Evolutionary conservation across 2,888 invertebrate genomes (phyloP).

Genomic region (Crematogaster levior): DNA sequence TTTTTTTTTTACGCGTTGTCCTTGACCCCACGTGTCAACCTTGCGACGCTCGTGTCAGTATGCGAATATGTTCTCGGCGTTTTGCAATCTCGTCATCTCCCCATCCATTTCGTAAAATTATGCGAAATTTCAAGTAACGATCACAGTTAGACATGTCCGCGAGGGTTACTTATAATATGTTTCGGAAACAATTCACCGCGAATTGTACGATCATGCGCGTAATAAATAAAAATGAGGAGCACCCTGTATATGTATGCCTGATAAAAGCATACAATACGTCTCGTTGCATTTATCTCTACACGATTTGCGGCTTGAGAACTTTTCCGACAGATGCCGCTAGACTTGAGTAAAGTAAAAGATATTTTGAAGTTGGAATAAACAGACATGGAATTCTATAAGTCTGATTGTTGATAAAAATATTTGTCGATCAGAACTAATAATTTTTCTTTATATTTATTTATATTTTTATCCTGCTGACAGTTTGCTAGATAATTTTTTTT

Average conservation of each 20-base stretch:
- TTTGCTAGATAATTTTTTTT: slow-evolving; percentile 6
- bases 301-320: slow-evolving; percentile 20
- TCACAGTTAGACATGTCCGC: neutral
- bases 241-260: neutral
- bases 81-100: slow-evolving; percentile 3
- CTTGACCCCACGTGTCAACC: slow-evolving; percentile 48
- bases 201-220: neutral
- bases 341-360: neutral
- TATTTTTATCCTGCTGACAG: neutral
- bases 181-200: neutral
- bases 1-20: slow-evolving; percentile 4
- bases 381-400: neutral
- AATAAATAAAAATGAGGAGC: neutral
- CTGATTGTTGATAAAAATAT: neutral
- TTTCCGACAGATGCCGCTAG: slow-evolving; percentile 35
- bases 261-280: slow-evolving; percentile 15
- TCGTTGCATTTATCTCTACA: slow-evolving; percentile 26
- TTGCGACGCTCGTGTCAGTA: slow-evolving; percentile 6
- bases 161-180: neutral
- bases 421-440: neutral
- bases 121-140: neutral
- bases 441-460: neutral
- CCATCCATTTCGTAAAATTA: neutral
- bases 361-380: neutral
- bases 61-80: neutral